Percentiles rank a stretch among this genome's conserved stretches.
These are phyloP conservation scores for Neria commutata DNA, from an alignment of 2,888 invertebrate genomes.

Conservation along the genomic window DNA sequence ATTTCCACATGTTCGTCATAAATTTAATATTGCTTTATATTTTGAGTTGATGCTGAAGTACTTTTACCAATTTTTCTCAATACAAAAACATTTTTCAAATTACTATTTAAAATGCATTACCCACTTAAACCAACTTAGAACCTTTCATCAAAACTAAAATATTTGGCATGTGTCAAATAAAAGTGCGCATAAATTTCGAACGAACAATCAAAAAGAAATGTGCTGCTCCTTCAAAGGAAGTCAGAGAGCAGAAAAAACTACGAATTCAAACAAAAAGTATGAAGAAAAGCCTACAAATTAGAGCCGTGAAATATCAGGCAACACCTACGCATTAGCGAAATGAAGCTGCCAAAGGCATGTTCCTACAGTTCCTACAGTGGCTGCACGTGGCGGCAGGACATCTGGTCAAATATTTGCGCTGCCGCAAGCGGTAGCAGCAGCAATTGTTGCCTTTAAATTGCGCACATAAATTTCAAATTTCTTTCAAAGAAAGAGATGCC, in stretches of 20 bases:
- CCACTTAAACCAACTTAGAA: neutral
- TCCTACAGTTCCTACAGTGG: no score
- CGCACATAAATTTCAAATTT: neutral
- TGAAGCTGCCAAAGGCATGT: no score
- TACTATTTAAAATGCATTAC: neutral
- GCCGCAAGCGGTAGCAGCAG: neutral
- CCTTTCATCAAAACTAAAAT: conserved; percentile 21
- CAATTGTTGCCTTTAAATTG: neutral
- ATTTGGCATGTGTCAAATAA: conserved; percentile 39
- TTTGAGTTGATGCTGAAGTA: no score
- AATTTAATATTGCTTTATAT: no score
- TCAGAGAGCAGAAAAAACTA: conserved; percentile 7
- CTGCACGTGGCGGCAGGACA: conserved; percentile 8
- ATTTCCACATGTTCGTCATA: no score
- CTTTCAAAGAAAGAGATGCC: neutral
- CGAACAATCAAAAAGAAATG: neutral
- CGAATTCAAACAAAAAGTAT: conserved; percentile 21
- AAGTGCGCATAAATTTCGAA: conserved; percentile 7
- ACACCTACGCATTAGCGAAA: conserved; percentile 11
- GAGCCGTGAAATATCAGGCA: neutral
- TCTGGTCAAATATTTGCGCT: conserved; percentile 31
- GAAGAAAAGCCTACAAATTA: conserved; percentile 18
- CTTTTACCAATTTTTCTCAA: no score
- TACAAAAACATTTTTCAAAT: no score
- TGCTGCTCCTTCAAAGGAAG: conserved; percentile 2